Base-by-base conservation (phyloP, 1,140 invertebrate genomes). In the Psix sp. region DNA sequence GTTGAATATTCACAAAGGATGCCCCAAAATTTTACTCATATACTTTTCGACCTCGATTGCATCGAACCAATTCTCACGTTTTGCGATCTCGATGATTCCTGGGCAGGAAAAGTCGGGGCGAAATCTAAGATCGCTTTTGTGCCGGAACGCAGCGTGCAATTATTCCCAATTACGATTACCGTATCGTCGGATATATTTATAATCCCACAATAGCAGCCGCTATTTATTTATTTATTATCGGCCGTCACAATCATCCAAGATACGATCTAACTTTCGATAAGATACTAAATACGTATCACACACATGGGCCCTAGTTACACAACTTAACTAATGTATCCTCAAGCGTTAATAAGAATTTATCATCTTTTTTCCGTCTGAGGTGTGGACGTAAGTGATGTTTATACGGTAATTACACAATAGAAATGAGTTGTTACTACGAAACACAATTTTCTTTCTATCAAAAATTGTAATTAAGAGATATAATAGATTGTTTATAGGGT, bases 191-290 rank as follows among this genome's bases (percentile, higher is more conserved):
- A 14, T 60, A 62, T 74, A 67, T 74, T 74, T 67, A 74, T 74
- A 62, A 39, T 66, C 38, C 18, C 38, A 74, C 70, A 77, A 77
- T 71, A 24, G 46, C 67, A 33, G 39, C 33, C 31, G 24, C 35
- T 48, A 52, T 74, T 79, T 77, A 79, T 80, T 79, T 79, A 79
- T 78, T 67, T 74, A 78, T 79, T 79, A 79, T 80, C 73, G 74
- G 67, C 39, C 59, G 48, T 33, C 56, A 36, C 67, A 63, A 72
- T 74, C 51, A 45, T 11, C 45, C 20, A 6, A 18, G 66, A 49
- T 79, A 77, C 43, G 40, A 79, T 80, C 79, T 74, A 68, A 56
- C 70, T 74, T 74, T 74, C 62, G 54, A 60, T 60, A 66, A 66
- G 62, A 56, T 60, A 71, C n/a, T 57, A 60, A 68, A 74, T 73